Percentiles rank a stretch among this genome's conserved stretches.
These are phyloP conservation scores for Silurus asotus DNA, from an alignment of 2,113 vertebrate genomes.

Conservation along the genomic window DNA sequence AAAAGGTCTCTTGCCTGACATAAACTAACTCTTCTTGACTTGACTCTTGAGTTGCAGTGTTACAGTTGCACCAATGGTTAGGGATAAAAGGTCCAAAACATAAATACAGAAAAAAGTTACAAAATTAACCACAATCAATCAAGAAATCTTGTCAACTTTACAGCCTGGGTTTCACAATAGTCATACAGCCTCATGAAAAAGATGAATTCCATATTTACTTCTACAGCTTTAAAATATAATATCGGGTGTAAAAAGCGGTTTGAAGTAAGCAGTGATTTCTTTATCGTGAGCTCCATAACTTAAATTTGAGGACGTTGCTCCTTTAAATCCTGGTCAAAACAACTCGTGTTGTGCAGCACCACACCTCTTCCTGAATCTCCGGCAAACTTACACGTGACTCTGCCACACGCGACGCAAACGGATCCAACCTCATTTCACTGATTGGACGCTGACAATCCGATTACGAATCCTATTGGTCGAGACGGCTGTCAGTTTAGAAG, in stretches of 20 bases:
- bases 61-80: too few species aligned
- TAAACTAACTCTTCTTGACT: neutral
- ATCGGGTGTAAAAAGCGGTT: neutral
- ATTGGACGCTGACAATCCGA: conserved; percentile 63
- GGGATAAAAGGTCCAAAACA: neutral
- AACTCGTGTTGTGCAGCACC: conserved; percentile 47
- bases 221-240: neutral
- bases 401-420: conserved; percentile 35
- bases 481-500: conserved; percentile 47
- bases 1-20: neutral
- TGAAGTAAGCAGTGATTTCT: neutral
- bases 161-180: neutral
- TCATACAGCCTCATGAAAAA: too few species aligned
- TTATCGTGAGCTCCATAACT: neutral
- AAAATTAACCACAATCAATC: neutral
- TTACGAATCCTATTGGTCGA: conserved; percentile 58
- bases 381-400: conserved; percentile 67
- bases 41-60: neutral
- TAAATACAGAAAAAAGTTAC: neutral
- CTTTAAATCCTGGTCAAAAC: conserved; percentile 61
- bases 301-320: conserved; percentile 29
- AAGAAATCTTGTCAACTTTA: neutral
- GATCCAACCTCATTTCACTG: conserved; percentile 45
- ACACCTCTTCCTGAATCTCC: conserved; percentile 62
- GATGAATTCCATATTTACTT: neutral